phyloP scores from a whole-genome alignment of 2,797 vertebrate genomes.

The Sphenodon punctatus region DNA sequence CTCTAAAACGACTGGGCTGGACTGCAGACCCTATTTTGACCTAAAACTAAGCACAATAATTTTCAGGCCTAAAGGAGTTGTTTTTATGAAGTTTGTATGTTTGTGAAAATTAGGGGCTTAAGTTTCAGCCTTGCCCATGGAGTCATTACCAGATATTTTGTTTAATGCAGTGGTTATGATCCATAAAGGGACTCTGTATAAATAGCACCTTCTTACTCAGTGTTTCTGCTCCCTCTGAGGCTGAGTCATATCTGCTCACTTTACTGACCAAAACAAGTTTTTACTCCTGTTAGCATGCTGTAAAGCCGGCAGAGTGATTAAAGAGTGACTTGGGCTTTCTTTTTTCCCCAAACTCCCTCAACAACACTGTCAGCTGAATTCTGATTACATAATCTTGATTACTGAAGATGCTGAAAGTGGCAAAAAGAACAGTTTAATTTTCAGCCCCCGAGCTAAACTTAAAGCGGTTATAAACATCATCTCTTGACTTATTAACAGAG shows the following conservation, averaged over 20 bases:
- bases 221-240: background rate
- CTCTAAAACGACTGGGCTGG: background rate
- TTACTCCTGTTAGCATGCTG: background rate
- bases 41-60: background rate
- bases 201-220: background rate
- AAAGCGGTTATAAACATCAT: background rate
- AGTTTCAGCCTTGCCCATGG: background rate
- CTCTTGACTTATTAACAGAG: background rate
- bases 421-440: background rate
- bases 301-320: background rate
- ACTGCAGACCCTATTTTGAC: background rate
- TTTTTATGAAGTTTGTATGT: fast-evolving
- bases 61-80: background rate
- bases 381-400: background rate
- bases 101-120: background rate
- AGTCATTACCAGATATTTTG: background rate
- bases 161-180: background rate
- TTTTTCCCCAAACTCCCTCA: background rate
- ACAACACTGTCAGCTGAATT: background rate
- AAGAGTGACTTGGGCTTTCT: fast-evolving
- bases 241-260: background rate
- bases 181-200: background rate
- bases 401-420: constrained; percentile 7
- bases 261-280: background rate
- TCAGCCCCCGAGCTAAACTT: background rate